A percentile compares a stretch with the other conserved stretches of the same genome.
phyloP scores from a whole-genome alignment of 2,113 vertebrate genomes.

The Siniperca chuatsi region DNA sequence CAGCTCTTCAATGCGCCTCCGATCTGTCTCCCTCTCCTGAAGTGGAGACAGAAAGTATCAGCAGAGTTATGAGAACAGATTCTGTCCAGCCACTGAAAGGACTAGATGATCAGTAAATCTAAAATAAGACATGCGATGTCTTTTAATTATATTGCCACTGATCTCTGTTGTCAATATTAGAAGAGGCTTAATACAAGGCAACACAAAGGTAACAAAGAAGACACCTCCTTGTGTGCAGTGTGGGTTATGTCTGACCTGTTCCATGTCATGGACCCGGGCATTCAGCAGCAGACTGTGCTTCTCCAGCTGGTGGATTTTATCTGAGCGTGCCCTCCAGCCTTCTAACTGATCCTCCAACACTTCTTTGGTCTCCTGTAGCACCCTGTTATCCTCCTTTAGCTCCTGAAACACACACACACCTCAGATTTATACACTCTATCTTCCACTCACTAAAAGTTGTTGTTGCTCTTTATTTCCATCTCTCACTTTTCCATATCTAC shows the following conservation, averaged over 20 bases:
- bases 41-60: constrained; percentile 24
- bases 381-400: constrained; percentile 97
- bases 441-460: background rate
- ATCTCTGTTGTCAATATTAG: background rate
- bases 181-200: background rate
- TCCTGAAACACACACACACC: constrained; percentile 83
- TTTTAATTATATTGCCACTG: background rate
- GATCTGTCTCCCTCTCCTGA: constrained; percentile 89
- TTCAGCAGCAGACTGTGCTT: constrained; percentile 95
- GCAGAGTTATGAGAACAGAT: background rate
- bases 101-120: background rate
- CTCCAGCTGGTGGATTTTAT: constrained; percentile 96
- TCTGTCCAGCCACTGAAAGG: background rate
- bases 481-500: background rate
- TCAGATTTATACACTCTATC: background rate
- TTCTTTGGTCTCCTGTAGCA: constrained; percentile 96
- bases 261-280: constrained; percentile 94
- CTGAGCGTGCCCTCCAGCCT: constrained; percentile 91
- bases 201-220: background rate
- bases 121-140: background rate
- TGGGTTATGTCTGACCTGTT: constrained; percentile 87
- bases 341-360: constrained; percentile 97
- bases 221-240: background rate
- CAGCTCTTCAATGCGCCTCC: constrained; percentile 91
- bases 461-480: background rate